Conservation (phyloP, 2,113 vertebrate genomes). For the Cyanoramphus novaezelandiae region DNA sequence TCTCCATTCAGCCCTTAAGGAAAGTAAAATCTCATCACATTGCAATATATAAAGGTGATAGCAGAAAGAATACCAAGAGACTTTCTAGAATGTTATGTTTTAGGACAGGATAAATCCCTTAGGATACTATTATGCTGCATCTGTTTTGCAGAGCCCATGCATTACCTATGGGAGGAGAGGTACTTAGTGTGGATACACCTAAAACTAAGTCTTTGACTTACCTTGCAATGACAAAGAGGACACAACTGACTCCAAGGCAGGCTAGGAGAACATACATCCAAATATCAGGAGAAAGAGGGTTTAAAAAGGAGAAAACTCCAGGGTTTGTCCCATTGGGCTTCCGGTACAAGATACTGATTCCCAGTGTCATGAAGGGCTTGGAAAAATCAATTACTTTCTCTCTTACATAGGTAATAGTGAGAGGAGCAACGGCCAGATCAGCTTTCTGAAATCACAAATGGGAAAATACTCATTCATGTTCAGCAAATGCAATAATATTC, state of each 20-base stretch:
- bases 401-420: conserved; percentile 96
- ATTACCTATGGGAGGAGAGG: neutral
- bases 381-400: conserved; percentile 99
- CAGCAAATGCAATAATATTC: neutral
- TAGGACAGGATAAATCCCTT: neutral
- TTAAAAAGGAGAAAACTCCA: conserved; percentile 95
- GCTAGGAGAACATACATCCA: conserved; percentile 98
- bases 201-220: conserved; percentile 60
- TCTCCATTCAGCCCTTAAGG: neutral
- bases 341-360: conserved; percentile 96
- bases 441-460: conserved; percentile 83
- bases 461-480: neutral
- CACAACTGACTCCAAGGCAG: conserved; percentile 96
- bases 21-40: neutral
- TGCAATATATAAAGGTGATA: neutral
- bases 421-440: conserved; percentile 95
- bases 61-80: neutral
- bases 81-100: neutral
- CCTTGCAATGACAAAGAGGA: conserved; percentile 98
- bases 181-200: neutral
- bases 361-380: conserved; percentile 97
- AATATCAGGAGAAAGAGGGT: conserved; percentile 95
- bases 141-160: neutral
- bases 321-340: conserved; percentile 98
- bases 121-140: neutral